Base-by-base conservation (phyloP, 92 coral and sea anemone genomes). In the Paragorgia papillata region DNA sequence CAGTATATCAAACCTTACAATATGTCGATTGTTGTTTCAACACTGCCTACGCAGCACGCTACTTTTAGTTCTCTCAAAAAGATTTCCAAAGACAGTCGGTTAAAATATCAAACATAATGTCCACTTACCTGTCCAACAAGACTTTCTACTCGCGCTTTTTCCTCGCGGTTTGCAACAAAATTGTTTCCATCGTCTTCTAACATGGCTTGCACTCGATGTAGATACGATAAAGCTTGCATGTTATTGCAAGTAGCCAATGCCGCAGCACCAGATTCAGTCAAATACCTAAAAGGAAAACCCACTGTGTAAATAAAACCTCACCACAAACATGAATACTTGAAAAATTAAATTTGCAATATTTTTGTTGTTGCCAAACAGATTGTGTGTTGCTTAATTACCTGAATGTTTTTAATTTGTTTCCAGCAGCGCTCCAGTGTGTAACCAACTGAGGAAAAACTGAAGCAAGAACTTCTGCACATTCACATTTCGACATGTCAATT, bases 381-480 rank as follows among this genome's bases (percentile, higher is more conserved):
- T n/a, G n/a, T n/a, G n/a, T n/a, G n/a, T n/a, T n/a, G n/a, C n/a
- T n/a, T n/a, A n/a, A 46, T 29, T 32, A 71, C 78, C 78, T 44
- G 54, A 71, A 54, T 15, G 66, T 67, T 24, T 41, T 80, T 51
- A 85, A 64, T 76, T 82, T 95, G 60, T 95, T 95, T 20, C 97
- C 97, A 1, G 97, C 84, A n/a, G 99, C 96, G n/a, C 97, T 84
- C 99, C 99, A 95, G 73, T 95, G 99, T 14, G 87, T 88, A 22
- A 95, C 99, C 43, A 95, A 89, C 66, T 95, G 99, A 34, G 99
- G 99, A 61, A 95, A 95, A 41, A 91, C 92, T 2, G 97, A 91
- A 0, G 99, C 96, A 15, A 95, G 80, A 35, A 95, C 82, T 46
- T 95, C 97, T 9, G 99, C 97, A 53, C 99, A 95, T 51, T 87